Percentiles rank a stretch among this genome's conserved stretches.
Conservation (phyloP, 2,797 vertebrate species). For the Aldrovandia affinis region DNA sequence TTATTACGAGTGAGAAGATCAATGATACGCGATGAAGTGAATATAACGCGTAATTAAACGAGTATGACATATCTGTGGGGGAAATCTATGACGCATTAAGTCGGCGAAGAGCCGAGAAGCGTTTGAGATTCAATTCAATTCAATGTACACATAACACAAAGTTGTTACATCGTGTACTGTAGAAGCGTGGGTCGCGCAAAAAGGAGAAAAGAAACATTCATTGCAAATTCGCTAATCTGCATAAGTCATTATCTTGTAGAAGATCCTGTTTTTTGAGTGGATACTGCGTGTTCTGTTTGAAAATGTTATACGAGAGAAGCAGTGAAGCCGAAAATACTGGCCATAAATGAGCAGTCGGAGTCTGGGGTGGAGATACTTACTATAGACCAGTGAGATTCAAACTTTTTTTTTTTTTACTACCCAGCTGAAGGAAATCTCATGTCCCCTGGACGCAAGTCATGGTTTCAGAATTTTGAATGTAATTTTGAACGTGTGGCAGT, state of each 20-base stretch:
- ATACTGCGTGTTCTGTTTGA: background rate
- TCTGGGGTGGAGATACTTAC: background rate
- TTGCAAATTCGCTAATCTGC: background rate
- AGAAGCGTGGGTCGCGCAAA: background rate
- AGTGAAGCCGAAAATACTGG: background rate
- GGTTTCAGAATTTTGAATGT: background rate
- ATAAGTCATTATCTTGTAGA: background rate
- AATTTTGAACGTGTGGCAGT: background rate
- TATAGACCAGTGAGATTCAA: background rate
- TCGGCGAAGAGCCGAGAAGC: background rate
- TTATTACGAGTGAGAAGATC: background rate
- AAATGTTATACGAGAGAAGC: background rate
- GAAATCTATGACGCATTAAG: background rate
- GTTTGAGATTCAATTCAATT: background rate
- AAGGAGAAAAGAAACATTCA: background rate
- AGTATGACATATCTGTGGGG: background rate
- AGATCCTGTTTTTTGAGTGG: background rate
- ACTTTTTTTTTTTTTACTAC: background rate
- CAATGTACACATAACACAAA: background rate
- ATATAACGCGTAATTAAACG: background rate
- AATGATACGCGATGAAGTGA: background rate
- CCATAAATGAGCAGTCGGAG: background rate
- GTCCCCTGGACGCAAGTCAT: background rate
- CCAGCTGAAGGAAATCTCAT: background rate
- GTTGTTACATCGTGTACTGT: background rate